A percentile compares a stretch with the other conserved stretches of the same genome.
Conservation (phyloP, 2,113 vertebrate species). For the Speoplatyrhinus poulsoni region DNA sequence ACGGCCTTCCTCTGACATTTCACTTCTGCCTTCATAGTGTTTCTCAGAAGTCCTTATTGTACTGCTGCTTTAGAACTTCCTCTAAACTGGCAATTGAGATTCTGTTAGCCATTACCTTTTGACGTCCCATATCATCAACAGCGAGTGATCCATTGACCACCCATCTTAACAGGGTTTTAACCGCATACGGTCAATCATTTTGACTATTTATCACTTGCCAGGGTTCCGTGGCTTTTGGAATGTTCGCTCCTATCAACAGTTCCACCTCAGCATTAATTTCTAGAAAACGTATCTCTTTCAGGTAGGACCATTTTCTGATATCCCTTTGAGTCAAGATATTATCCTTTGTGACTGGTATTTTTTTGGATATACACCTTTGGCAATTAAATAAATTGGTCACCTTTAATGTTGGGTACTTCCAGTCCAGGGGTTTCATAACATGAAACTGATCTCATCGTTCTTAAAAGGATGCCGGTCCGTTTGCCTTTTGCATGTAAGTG, state of each 20-base stretch:
- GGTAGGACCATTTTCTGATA: neutral
- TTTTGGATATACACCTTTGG: constrained; percentile 16
- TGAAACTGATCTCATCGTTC: constrained; percentile 15
- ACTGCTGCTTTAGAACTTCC: neutral
- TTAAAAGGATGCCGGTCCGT: constrained; percentile 13
- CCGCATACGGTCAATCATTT: neutral
- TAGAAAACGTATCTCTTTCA: neutral
- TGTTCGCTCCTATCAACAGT: neutral
- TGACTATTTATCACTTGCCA: neutral
- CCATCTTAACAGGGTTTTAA: neutral
- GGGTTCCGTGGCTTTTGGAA: neutral
- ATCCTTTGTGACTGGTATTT: constrained; percentile 7
- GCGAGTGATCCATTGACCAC: neutral
- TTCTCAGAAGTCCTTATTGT: neutral
- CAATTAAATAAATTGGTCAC: neutral
- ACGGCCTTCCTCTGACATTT: neutral
- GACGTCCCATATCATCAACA: neutral
- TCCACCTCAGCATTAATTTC: neutral
- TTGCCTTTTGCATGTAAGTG: constrained; percentile 21
- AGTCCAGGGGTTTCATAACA: neutral
- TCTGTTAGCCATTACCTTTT: neutral
- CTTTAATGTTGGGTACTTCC: constrained; percentile 11
- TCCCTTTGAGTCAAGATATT: neutral
- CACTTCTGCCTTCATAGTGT: neutral
- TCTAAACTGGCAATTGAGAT: neutral